A percentile compares a stretch with the other conserved stretches of the same genome.
These are phyloP conservation scores for Diaprepes abbreviatus DNA, from an alignment of 2,888 invertebrate species.

Conservation along the genomic window DNA sequence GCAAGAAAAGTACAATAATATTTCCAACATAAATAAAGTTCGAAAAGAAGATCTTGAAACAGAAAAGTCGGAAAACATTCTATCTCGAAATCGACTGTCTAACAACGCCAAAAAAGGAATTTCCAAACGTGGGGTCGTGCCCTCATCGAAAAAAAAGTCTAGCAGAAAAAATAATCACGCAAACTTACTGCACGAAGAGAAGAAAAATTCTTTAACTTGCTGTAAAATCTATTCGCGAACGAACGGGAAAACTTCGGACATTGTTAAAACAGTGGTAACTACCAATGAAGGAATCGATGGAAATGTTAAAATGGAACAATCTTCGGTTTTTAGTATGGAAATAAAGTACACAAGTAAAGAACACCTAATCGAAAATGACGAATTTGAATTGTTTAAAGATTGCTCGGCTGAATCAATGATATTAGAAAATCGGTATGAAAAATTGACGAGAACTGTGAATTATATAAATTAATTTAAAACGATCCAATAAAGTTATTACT, in stretches of 20 bases:
- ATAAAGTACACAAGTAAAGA: slow-evolving; percentile 33
- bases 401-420: slow-evolving; percentile 48
- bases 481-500: background rate
- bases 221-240: background rate
- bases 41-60: background rate
- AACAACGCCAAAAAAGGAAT: background rate
- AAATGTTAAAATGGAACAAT: slow-evolving; percentile 26
- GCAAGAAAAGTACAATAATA: background rate
- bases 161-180: too few species aligned
- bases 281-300: slow-evolving; percentile 9
- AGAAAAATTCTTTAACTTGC: slow-evolving; percentile 11
- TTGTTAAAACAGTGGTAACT: slow-evolving; percentile 6
- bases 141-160: background rate
- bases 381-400: slow-evolving; percentile 54
- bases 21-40: background rate
- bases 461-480: background rate
- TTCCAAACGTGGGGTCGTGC: background rate
- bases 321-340: slow-evolving; percentile 41
- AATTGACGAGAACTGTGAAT: background rate
- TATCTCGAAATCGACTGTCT: too few species aligned
- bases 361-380: slow-evolving; percentile 34
- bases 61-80: background rate
- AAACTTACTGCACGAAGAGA: background rate
- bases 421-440: slow-evolving; percentile 2
- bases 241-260: slow-evolving; percentile 18